phyloP scores from a whole-genome alignment of 2,797 vertebrate genomes.

The Scarus forsteni region DNA sequence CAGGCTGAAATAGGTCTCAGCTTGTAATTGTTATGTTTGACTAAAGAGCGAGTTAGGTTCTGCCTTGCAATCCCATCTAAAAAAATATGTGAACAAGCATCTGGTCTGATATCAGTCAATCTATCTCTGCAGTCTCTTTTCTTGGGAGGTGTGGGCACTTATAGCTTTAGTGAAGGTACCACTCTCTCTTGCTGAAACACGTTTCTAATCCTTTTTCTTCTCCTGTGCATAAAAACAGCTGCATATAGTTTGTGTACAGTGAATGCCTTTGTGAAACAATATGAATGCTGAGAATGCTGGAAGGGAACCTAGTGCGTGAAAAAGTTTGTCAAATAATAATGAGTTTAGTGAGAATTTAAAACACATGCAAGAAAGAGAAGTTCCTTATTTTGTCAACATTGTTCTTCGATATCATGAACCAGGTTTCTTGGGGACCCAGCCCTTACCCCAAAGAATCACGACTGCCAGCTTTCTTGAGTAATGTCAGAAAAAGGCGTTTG shows the following conservation, averaged over 20 bases:
- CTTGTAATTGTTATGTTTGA: too few relatives aligned
- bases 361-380: not conserved
- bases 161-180: too few relatives aligned
- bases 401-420: constrained; percentile 2
- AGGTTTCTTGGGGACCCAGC: not conserved
- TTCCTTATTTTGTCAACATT: not conserved
- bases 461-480: not conserved
- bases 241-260: not conserved
- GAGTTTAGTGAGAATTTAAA: not conserved
- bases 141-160: too few relatives aligned
- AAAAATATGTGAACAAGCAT: too few relatives aligned
- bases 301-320: not conserved
- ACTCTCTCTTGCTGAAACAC: too few relatives aligned
- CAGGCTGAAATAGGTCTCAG: too few relatives aligned
- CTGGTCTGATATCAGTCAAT: too few relatives aligned
- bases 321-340: not conserved
- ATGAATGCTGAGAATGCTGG: not conserved
- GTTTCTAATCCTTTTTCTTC: not conserved
- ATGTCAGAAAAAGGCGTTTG: constrained; percentile 7
- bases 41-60: too few relatives aligned
- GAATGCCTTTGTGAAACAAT: not conserved
- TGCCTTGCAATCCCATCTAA: too few relatives aligned
- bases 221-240: not conserved
- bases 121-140: too few relatives aligned
- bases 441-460: not conserved